Percentiles rank a stretch among this genome's conserved stretches.
These are phyloP conservation scores for Rotaria socialis DNA, from an alignment of 2,888 invertebrate genomes.

Conservation along the genomic window DNA sequence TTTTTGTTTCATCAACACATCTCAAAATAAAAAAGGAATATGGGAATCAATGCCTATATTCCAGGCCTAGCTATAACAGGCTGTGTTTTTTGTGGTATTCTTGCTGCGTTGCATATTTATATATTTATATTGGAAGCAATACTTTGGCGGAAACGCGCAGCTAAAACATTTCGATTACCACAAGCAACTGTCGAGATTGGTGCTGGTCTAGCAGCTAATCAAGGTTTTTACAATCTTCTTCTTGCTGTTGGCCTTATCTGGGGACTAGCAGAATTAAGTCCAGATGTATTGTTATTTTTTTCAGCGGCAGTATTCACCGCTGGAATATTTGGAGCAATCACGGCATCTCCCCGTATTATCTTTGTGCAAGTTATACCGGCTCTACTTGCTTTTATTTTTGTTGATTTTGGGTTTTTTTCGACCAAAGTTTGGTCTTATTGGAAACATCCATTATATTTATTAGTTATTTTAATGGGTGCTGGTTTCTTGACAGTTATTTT, in stretches of 20 bases:
- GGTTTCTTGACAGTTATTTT: background rate
- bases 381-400: background rate
- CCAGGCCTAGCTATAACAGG: background rate
- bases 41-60: background rate
- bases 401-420: constrained; percentile 24
- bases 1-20: background rate
- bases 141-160: constrained; percentile 16
- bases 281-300: background rate
- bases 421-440: background rate
- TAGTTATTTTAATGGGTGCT: background rate
- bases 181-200: background rate
- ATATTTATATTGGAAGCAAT: constrained; percentile 14
- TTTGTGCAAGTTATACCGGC: background rate
- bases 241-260: constrained; percentile 19
- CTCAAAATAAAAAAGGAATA: background rate
- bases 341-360: background rate
- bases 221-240: constrained; percentile 25
- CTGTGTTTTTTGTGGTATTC: background rate
- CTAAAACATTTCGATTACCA: background rate
- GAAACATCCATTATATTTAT: constrained; percentile 4
- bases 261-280: background rate
- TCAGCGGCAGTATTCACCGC: background rate
- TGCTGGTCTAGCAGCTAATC: constrained; percentile 6
- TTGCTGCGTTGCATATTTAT: constrained; percentile 10
- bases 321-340: background rate